Percentiles rank a stretch among this genome's conserved stretches.
These are phyloP conservation scores for Ormyrus pomaceus DNA, from an alignment of 2,888 invertebrate genomes.

Conservation along the genomic window DNA sequence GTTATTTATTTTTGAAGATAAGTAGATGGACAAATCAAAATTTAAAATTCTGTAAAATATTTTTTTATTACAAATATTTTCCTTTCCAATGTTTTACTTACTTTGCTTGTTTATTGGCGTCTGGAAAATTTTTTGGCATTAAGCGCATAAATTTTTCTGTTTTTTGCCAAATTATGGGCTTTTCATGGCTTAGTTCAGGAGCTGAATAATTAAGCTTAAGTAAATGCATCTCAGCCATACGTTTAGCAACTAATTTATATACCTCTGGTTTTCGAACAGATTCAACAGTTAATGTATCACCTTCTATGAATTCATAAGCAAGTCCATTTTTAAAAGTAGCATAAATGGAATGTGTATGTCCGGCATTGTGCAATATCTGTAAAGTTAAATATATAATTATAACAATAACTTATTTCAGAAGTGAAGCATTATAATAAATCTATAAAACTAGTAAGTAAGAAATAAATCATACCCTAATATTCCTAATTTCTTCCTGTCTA, in stretches of 20 bases:
- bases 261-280: conserved; percentile 82
- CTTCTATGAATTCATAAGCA: conserved; percentile 91
- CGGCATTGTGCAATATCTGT: conserved; percentile 82
- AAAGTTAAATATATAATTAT: conserved; percentile 67
- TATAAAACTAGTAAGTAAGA: conserved; percentile 11
- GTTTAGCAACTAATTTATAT: conserved; percentile 85
- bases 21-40: neutral
- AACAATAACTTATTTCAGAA: neutral
- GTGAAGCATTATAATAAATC: conserved; percentile 10
- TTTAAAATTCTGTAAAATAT: neutral
- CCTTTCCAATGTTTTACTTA: conserved; percentile 70
- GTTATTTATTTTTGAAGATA: neutral
- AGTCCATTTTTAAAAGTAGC: conserved; percentile 96
- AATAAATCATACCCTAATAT: conserved; percentile 66
- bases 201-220: conserved; percentile 69
- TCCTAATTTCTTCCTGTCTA: conserved; percentile 86
- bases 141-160: conserved; percentile 84
- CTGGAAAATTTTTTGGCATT: conserved; percentile 84
- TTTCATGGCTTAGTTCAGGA: conserved; percentile 65
- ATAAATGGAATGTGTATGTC: conserved; percentile 90
- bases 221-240: conserved; percentile 91
- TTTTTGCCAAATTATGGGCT: conserved; percentile 87
- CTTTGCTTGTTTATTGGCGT: conserved; percentile 84
- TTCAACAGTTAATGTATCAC: conserved; percentile 84
- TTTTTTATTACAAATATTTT: neutral